These are phyloP conservation scores for Neodontobutis hainanensis DNA, from an alignment of 2,113 vertebrate species.

Conservation along the genomic window DNA sequence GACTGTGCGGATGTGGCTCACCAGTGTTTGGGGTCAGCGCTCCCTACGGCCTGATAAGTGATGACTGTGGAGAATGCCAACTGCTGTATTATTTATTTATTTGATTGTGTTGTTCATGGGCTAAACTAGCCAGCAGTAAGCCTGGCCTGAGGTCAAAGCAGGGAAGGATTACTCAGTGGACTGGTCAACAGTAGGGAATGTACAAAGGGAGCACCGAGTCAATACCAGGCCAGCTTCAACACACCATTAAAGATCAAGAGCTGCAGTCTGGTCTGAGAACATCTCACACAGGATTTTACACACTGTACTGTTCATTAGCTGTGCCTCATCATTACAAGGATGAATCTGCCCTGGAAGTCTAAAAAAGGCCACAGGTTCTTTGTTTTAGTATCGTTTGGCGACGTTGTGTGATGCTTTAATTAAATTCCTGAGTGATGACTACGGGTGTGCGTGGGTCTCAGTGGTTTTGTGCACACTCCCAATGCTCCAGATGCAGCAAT, in stretches of 20 bases:
- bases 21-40: conserved; percentile 73
- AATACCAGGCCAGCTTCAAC: conserved; percentile 68
- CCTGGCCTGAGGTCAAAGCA: conserved; percentile 73
- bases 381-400: conserved; percentile 58
- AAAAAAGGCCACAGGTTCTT: conserved; percentile 38
- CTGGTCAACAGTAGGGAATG: conserved; percentile 60
- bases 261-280: conserved; percentile 20
- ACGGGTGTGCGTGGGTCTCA: conserved; percentile 53
- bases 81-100: conserved; percentile 73
- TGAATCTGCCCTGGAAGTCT: conserved; percentile 16
- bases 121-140: conserved; percentile 67
- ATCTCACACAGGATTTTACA: too few relatives aligned
- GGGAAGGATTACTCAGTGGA: conserved; percentile 72
- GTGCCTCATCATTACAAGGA: conserved; percentile 3
- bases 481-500: conserved; percentile 58
- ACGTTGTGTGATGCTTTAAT: conserved; percentile 65
- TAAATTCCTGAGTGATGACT: conserved; percentile 76
- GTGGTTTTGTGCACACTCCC: conserved; percentile 57
- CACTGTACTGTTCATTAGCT: not conserved
- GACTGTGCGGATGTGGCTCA: conserved; percentile 71
- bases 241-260: conserved; percentile 63
- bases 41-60: conserved; percentile 74
- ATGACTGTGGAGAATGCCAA: conserved; percentile 79
- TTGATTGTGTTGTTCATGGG: conserved; percentile 72
- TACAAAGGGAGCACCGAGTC: conserved; percentile 68